Conservation (phyloP, 1,140 invertebrate species). For the Bilobella aurantiaca region DNA sequence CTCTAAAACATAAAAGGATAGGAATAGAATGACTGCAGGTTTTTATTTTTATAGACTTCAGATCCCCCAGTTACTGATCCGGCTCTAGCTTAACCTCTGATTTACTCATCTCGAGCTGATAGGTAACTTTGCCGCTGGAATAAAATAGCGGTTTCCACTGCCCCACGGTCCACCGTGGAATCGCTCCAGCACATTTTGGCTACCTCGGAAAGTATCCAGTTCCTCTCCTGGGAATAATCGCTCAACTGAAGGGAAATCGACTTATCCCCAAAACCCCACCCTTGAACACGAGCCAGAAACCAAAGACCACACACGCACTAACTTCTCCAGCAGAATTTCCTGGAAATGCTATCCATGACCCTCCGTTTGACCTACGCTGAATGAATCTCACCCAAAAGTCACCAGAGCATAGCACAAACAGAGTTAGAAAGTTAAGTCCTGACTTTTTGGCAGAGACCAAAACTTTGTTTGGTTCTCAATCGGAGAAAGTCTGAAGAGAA, state of each 20-base stretch:
- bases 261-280: background rate
- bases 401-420: no score
- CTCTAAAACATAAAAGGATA: background rate
- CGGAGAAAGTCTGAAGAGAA: no score
- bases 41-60: background rate
- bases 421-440: no score
- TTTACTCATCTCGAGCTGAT: background rate
- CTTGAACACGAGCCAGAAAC: constrained; percentile 2
- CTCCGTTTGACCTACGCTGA: no score
- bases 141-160: background rate
- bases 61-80: no score
- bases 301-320: background rate
- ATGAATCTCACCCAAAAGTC: no score
- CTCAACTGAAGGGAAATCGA: constrained; percentile 2
- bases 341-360: no score
- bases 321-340: no score
- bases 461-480: no score
- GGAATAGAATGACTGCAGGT: background rate
- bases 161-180: background rate
- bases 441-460: background rate
- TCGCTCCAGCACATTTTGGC: background rate
- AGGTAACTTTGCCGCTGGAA: background rate
- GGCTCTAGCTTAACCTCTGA: background rate
- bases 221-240: constrained; percentile 2
- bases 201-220: background rate